A percentile compares a stretch with the other conserved stretches of the same genome.
These are phyloP conservation scores for Bolinopsis microptera DNA, from an alignment of 37 sponge, comb jelly and placozoan species.

Conservation along the genomic window DNA sequence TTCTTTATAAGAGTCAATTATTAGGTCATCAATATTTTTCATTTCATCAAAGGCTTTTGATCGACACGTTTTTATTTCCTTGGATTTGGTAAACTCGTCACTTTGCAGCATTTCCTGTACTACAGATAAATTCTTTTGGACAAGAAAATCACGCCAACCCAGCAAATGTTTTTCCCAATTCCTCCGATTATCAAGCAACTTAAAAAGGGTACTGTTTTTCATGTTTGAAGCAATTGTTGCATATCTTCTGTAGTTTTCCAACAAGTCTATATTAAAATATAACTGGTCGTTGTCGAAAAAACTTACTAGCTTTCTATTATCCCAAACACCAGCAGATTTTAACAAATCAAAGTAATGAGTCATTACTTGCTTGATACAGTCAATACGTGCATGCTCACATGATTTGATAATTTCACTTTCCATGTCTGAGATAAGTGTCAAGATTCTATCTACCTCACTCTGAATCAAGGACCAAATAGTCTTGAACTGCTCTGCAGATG, in stretches of 20 bases:
- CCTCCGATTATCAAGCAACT: not conserved
- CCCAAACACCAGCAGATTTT: not conserved
- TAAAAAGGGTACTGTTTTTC: not conserved
- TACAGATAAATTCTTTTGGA: not conserved
- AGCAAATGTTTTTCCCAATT: constrained; percentile 42
- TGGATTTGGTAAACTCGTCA: not conserved
- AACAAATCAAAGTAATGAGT: not conserved
- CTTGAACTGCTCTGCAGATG: constrained; percentile 2
- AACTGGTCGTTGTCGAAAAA: not conserved
- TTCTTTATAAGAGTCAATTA: not conserved
- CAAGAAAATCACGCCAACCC: constrained; percentile 26
- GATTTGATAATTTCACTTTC: not conserved
- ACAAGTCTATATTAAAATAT: not conserved
- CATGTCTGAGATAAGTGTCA: not conserved
- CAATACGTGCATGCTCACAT: not conserved
- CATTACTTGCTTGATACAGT: not conserved
- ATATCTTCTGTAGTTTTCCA: not conserved
- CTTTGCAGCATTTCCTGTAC: not conserved
- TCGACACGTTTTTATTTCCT: not conserved
- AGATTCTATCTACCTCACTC: not conserved
- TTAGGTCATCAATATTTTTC: not conserved
- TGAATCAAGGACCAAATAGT: not conserved
- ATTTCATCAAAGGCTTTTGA: not conserved
- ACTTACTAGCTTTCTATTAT: not conserved
- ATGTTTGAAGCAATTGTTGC: not conserved